Evolutionary conservation across 37 sponge, comb jelly and placozoan genomes (phyloP), one percentile per base, ranked within the genome.

Genomic region (Oscarella lobularis): DNA sequence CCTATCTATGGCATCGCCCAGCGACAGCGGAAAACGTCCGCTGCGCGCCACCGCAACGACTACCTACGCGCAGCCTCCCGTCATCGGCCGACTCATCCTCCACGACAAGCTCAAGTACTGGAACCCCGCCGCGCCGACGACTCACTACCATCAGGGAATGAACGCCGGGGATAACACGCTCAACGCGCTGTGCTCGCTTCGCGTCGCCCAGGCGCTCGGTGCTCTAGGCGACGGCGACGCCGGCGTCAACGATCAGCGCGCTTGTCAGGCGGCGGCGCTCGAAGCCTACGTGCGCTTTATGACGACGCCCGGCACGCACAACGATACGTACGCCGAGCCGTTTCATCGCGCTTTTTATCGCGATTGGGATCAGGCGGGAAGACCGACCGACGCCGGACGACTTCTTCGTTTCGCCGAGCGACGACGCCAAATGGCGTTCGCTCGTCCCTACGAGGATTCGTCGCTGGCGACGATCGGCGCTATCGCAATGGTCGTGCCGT

Each of bases 261-360:
- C 60, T 48, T 48, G 60, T 48, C 60, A 20, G 9, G 60, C 60
- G 14, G 60, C 60, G 14, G 60, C 60, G 9, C 60, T 48, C 60
- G 60, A 48, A 48, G 60, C 60, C 20, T 48, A 48, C 60, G 60
- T 48, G 14, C 9, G 20, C 14, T 48, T 48, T 20, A 48, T 48
- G 60, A 48, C 60, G 60, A 48, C 60, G 60, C 60, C 60, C 14
- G 60, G 60, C 9, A 48, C 60, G 60, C 60, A 48, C 60, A 20
- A 20, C 60, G 60, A 48, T 48, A 48, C 60, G 60, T 48, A 48
- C 60, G 60, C 60, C 60, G 60, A 48, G 60, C 20, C 60, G 14
- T 48, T 48, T 48, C 60, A 48, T 48, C 60, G 60, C 9, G 60
- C 60, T 20, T 48, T 48, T 20, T 48, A 27, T 20, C 9, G 20